A percentile compares a stretch with the other conserved stretches of the same genome.
Evolutionary conservation across 2,113 vertebrate species (phyloP).

Genomic region (Gobio gobio): DNA sequence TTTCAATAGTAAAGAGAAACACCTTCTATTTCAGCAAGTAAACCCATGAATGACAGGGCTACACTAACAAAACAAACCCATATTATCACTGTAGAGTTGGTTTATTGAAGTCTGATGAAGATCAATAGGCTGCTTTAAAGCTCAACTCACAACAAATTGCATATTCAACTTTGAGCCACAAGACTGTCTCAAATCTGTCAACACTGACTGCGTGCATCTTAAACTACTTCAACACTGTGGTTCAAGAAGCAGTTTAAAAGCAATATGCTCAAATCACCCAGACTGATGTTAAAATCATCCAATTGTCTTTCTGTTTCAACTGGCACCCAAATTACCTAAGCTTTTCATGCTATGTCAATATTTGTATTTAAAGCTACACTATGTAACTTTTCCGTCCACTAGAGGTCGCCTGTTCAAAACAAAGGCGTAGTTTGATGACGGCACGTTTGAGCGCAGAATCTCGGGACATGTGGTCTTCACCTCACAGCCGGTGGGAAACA

Average conservation of each 20-base stretch:
- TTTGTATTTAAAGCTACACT: no score
- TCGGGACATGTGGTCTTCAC: no score
- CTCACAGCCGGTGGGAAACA: no score
- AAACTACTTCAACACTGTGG: neutral
- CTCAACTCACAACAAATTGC: neutral
- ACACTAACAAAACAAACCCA: neutral
- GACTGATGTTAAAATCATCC: neutral
- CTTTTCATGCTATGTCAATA: no score
- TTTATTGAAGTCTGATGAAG: neutral
- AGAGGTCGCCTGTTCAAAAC: no score
- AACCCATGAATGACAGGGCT: neutral
- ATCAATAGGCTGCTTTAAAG: neutral
- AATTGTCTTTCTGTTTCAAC: neutral
- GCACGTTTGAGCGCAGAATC: no score
- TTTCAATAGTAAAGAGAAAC: neutral
- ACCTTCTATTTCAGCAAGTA: neutral
- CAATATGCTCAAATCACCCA: neutral
- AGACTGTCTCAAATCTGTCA: neutral
- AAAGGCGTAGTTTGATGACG: no score
- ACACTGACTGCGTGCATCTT: no score
- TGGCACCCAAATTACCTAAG: neutral
- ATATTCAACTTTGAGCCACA: neutral
- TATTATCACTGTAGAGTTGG: neutral
- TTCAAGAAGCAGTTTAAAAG: neutral
- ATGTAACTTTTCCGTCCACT: no score